phyloP scores from a whole-genome alignment of 2,888 invertebrate genomes.

The Hypsopygia costalis region DNA sequence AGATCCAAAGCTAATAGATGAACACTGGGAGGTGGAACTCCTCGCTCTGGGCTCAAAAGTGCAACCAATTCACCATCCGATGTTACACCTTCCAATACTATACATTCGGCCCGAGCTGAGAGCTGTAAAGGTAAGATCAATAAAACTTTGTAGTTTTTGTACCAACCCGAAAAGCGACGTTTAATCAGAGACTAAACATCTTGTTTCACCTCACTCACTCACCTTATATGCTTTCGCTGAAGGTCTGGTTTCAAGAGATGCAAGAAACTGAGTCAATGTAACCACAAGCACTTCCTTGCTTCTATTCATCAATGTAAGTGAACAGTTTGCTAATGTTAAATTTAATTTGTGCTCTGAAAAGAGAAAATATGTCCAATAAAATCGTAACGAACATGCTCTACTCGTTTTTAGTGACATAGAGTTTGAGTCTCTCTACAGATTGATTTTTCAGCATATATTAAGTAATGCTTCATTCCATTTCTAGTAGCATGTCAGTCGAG shows the following conservation, averaged over 20 bases:
- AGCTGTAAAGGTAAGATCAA: constrained; percentile 39
- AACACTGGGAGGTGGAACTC: constrained; percentile 78
- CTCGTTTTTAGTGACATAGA: no score
- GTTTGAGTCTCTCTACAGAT: no score
- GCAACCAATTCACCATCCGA: constrained; percentile 87
- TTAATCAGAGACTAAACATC: no score
- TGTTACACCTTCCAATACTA: constrained; percentile 87
- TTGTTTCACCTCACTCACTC: no score
- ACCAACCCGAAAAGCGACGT: no score
- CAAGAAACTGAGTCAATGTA: constrained; percentile 86
- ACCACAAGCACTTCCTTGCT: constrained; percentile 86
- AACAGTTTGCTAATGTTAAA: constrained; percentile 87
- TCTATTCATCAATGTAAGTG: constrained; percentile 83
- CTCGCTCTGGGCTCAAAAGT: constrained; percentile 74
- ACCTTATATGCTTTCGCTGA: constrained; percentile 84
- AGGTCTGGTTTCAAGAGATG: constrained; percentile 84
- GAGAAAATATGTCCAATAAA: no score
- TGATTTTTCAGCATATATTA: no score
- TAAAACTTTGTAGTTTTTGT: no score
- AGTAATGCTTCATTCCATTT: no score
- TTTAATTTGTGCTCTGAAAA: constrained; percentile 87
- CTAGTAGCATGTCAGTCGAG: no score
- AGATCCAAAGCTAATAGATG: constrained; percentile 88
- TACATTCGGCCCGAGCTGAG: constrained; percentile 86
- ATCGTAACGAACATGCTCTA: no score